Conservation (phyloP, 2,797 vertebrate species). For the Amniataba percoides region DNA sequence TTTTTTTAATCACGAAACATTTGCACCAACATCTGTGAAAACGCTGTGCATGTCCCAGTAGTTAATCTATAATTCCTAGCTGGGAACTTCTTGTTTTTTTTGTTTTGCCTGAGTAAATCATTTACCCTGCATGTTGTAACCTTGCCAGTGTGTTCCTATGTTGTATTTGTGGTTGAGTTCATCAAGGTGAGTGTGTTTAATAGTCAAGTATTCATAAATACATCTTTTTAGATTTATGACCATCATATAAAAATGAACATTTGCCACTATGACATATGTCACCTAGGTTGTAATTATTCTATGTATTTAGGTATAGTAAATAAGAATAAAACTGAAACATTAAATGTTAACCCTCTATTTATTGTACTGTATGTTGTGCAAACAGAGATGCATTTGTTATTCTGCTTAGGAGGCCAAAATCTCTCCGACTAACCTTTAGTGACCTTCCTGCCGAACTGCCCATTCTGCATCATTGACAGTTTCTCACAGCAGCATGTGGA, state of each 20-base stretch:
- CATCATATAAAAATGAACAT: constrained; percentile 24
- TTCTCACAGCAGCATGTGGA: constrained; percentile 43
- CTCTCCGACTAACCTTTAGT: constrained; percentile 39
- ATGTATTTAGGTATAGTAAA: constrained; percentile 6
- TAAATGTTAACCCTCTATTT: constrained; percentile 21
- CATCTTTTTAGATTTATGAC: constrained; percentile 32
- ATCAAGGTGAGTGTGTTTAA: constrained; percentile 43
- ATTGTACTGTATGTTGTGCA: constrained; percentile 8
- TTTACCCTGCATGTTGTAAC: constrained; percentile 77
- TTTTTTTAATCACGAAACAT: constrained; percentile 41
- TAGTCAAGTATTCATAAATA: constrained; percentile 35
- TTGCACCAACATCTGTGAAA: constrained; percentile 55
- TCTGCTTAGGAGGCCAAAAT: constrained; percentile 33
- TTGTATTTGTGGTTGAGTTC: constrained; percentile 63
- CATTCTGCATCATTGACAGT: constrained; percentile 51
- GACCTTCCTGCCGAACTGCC: constrained; percentile 53
- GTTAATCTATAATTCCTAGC: constrained; percentile 85
- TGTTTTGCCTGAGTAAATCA: constrained; percentile 82
- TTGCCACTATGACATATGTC: constrained; percentile 23
- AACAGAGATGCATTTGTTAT: constrained; percentile 29
- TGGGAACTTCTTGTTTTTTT: constrained; percentile 73
- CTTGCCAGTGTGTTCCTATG: constrained; percentile 59
- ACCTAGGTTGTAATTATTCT: constrained; percentile 27
- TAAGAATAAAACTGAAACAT: constrained; percentile 29
- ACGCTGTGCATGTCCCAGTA: constrained; percentile 24